Conservation (phyloP, 2,797 vertebrate species). For the Mus caroli region DNA sequence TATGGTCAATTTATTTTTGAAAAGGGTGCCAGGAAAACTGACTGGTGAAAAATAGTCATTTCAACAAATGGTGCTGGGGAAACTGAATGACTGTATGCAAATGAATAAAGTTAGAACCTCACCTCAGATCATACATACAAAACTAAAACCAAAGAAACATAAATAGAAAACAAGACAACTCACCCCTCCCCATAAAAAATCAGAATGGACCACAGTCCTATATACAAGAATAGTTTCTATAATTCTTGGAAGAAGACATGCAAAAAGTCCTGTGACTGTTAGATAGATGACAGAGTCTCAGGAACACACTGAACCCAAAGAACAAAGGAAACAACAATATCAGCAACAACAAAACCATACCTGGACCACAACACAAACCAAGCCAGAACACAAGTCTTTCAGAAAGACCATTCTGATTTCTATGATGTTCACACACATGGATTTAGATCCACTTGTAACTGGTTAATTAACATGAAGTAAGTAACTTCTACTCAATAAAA, state of each 20-base stretch:
- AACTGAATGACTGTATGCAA: conserved; percentile 23
- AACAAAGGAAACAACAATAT: not conserved
- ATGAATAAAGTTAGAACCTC: not conserved
- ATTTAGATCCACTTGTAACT: conserved; percentile 88
- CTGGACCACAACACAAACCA: conserved; percentile 67
- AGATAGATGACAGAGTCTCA: not conserved
- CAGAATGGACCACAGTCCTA: not conserved
- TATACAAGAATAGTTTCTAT: not conserved
- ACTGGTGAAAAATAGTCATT: conserved; percentile 68
- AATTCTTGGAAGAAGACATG: not conserved
- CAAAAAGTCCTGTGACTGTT: not conserved
- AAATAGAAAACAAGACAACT: not conserved
- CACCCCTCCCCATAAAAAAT: not conserved
- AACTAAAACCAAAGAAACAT: conserved; percentile 21
- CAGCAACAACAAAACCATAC: not conserved
- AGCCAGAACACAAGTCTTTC: conserved; percentile 86
- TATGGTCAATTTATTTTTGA: conserved; percentile 69
- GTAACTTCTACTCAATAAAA: conserved; percentile 89
- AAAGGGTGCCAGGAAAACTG: conserved; percentile 62
- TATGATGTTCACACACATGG: conserved; percentile 85
- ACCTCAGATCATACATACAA: conserved; percentile 49
- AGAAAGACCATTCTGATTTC: conserved; percentile 86
- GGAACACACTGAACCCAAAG: not conserved
- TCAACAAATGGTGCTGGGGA: conserved; percentile 44
- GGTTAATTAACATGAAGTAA: conserved; percentile 83